A percentile compares a stretch with the other conserved stretches of the same genome.
These are phyloP conservation scores for Limnephilus lunatus DNA, from an alignment of 2,888 invertebrate species.

Conservation along the genomic window DNA sequence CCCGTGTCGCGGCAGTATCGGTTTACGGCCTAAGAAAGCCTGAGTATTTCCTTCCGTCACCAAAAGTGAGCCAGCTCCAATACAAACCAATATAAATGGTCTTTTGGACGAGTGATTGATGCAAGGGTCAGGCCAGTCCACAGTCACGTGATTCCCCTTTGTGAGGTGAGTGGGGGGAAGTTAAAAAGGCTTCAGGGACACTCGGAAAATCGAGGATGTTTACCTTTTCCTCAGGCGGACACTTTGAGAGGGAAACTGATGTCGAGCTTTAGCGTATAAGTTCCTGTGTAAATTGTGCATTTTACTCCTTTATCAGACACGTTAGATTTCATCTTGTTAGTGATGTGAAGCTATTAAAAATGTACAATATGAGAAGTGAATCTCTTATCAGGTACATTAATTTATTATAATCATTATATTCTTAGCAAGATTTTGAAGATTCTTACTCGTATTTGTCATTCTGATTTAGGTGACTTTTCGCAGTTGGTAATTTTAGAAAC, in stretches of 20 bases:
- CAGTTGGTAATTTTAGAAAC: too few species aligned
- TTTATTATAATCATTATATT: too few species aligned
- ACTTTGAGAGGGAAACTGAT: neutral
- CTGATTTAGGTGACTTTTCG: too few species aligned
- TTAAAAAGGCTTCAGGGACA: conserved; percentile 65
- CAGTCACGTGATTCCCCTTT: conserved; percentile 50
- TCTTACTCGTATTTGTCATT: too few species aligned
- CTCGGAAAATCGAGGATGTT: conserved; percentile 44
- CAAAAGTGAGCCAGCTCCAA: conserved; percentile 37
- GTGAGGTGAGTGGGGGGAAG: conserved; percentile 49
- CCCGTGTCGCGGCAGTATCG: conserved; percentile 53
- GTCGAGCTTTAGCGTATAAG: neutral
- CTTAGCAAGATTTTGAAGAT: too few species aligned
- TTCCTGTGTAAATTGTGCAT: neutral
- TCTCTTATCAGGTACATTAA: too few species aligned
- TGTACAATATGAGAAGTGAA: too few species aligned
- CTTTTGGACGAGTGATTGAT: conserved; percentile 66
- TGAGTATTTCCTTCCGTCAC: conserved; percentile 48
- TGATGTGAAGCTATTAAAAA: neutral
- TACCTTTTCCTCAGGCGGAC: conserved; percentile 20
- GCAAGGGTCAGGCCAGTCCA: conserved; percentile 61
- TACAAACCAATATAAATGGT: conserved; percentile 66
- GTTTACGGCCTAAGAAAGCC: conserved; percentile 41
- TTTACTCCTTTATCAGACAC: neutral
- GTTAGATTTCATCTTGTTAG: too few species aligned